phyloP scores from a whole-genome alignment of 2,797 vertebrate species.

The Iguana delicatissima region DNA sequence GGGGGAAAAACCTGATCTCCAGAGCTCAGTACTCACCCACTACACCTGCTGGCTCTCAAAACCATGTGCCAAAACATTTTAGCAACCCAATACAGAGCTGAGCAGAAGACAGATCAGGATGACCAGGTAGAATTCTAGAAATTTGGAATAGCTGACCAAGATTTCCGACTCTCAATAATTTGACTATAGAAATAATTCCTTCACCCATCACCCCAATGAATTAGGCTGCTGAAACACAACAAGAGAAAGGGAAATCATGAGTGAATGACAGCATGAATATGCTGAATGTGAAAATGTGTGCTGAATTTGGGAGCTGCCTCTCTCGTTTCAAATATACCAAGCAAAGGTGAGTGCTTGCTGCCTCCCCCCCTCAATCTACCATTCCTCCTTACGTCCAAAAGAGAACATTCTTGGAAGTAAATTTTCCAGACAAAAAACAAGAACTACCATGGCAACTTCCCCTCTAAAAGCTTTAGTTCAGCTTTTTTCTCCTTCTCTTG shows the following conservation, averaged over 20 bases:
- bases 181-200: not conserved
- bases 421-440: conserved; percentile 35
- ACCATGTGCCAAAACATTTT: not conserved
- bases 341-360: not conserved
- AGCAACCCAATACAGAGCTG: not conserved
- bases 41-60: too few relatives aligned
- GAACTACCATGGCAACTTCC: conserved; percentile 1
- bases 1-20: too few relatives aligned
- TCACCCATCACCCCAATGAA: not conserved
- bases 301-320: conserved; percentile 1
- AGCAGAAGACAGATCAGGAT: not conserved
- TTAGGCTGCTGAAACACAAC: not conserved
- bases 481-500: conserved; percentile 5
- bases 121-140: not conserved
- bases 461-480: conserved; percentile 40
- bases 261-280: not conserved
- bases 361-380: not conserved
- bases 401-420: not conserved
- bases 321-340: conserved; percentile 14
- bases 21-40: too few relatives aligned
- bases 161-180: not conserved
- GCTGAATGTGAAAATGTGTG: not conserved
- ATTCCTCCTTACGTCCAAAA: conserved; percentile 40
- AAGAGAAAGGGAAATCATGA: not conserved
- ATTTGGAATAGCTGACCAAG: not conserved